A percentile compares a stretch with the other conserved stretches of the same genome.
phyloP scores from a whole-genome alignment of 2,113 vertebrate genomes.

The Sturnira hondurensis region DNA sequence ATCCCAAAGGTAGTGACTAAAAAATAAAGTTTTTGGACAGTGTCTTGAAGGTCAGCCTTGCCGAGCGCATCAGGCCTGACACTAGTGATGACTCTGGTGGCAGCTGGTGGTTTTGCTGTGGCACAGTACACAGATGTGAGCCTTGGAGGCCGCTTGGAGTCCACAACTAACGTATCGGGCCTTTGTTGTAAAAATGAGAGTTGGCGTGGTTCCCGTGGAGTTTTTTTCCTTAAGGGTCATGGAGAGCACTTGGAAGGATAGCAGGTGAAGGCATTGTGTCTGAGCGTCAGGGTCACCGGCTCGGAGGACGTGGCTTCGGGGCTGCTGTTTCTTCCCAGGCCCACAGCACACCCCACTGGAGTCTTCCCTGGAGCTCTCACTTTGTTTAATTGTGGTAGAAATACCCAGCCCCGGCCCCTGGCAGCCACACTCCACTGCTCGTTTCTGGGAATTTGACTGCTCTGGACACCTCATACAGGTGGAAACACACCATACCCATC shows the following conservation, averaged over 20 bases:
- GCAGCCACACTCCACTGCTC: background rate
- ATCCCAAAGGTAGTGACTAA: background rate
- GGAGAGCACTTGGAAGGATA: background rate
- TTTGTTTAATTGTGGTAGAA: conserved; percentile 2
- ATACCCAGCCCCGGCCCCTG: background rate
- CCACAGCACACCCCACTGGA: background rate
- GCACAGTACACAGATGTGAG: background rate
- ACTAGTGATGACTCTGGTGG: background rate
- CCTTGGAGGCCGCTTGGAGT: conserved; percentile 27
- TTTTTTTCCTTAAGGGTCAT: background rate
- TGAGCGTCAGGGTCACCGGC: background rate
- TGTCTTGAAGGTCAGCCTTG: background rate
- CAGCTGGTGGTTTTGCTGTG: fast-evolving
- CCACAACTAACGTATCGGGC: background rate
- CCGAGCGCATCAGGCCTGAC: background rate
- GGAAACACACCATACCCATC: background rate
- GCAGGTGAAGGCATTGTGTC: background rate
- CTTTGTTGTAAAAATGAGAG: conserved; percentile 43
- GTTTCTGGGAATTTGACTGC: background rate
- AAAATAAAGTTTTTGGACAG: background rate
- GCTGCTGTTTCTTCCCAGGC: background rate
- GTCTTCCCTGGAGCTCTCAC: background rate
- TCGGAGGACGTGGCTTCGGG: background rate
- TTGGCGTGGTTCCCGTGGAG: background rate
- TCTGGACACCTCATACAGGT: background rate